These are phyloP conservation scores for Peromyscus eremicus DNA, from an alignment of 2,797 vertebrate genomes.

Conservation along the genomic window DNA sequence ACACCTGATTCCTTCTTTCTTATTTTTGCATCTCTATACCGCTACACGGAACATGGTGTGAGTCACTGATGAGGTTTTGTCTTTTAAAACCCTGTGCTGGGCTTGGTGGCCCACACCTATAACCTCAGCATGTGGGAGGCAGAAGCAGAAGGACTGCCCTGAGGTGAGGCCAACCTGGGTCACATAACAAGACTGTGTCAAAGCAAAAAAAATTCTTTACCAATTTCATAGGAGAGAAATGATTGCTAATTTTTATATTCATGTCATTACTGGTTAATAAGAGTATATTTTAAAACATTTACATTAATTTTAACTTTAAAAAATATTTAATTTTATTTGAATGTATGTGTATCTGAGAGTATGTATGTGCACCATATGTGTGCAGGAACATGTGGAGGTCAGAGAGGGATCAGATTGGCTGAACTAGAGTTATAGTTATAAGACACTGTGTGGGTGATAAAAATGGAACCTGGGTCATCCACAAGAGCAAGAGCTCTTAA, in stretches of 20 bases:
- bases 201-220: conserved; percentile 31
- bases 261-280: conserved; percentile 4
- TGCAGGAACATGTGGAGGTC: not conserved
- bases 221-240: conserved; percentile 54
- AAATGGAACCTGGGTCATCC: not conserved
- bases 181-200: not conserved
- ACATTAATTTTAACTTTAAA: not conserved
- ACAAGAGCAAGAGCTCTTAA: not conserved
- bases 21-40: not conserved
- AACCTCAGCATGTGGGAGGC: not conserved
- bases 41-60: not conserved
- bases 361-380: not conserved
- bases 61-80: not conserved
- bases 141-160: not conserved
- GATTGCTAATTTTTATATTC: conserved; percentile 18
- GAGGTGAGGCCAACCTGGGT: not conserved
- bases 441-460: too few species aligned
- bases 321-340: not conserved
- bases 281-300: not conserved
- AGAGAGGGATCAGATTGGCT: not conserved
- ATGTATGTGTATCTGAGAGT: not conserved
- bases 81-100: not conserved
- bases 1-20: not conserved
- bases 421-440: not conserved
- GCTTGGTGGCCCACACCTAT: not conserved